Evolutionary conservation across 2,113 vertebrate species (phyloP), one percentile per base, ranked within the genome.

Genomic region (Protobothrops flavoviridis): DNA sequence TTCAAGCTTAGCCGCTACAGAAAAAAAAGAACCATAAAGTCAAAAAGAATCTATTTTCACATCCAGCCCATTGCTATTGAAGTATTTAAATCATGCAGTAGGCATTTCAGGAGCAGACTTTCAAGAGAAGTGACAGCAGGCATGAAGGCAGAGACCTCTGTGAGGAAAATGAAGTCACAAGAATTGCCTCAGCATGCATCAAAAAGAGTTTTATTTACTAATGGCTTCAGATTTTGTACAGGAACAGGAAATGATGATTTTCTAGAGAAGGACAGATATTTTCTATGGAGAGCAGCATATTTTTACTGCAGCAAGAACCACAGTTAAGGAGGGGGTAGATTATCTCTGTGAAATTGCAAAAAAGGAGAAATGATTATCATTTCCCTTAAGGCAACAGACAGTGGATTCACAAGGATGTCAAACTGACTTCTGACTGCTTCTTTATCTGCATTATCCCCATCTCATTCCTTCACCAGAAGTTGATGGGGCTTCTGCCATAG

Each of bases 1-100:
- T 97, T 96, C 96, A 94, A 90, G 94, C 95, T 92, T 92, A 96
- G 97, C 97, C 87, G 96, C 96, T 91, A 96, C 94, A 96, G 48
- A 93, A 91, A 95, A 96, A 85, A 94, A 91, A 95, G 96, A 94
- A 96, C 87, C 90, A 4, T 94, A 93, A 96, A 97, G 95, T 74
- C 48, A 64, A 96, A 0, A 12, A 95, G 96, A 91, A 90, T 92
- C 97, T 96, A 87, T 94, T 95, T 95, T 95, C 69, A 0, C 95
- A 96, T 95, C 95, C 96, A 96, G 95, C 95, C 96, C 95, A 91
- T 90, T 50, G 12, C 93, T 95, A 93, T 93, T 93, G 85, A 92
- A 94, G 95, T 95, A 57, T 87, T 94, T 94, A 95, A 96, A 94
- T 93, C 94, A 94, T 33, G 93, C 85, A 94, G 95, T 50, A 96